Conservation (phyloP, 2,888 invertebrate genomes). For the Pediacus dermestoides region DNA sequence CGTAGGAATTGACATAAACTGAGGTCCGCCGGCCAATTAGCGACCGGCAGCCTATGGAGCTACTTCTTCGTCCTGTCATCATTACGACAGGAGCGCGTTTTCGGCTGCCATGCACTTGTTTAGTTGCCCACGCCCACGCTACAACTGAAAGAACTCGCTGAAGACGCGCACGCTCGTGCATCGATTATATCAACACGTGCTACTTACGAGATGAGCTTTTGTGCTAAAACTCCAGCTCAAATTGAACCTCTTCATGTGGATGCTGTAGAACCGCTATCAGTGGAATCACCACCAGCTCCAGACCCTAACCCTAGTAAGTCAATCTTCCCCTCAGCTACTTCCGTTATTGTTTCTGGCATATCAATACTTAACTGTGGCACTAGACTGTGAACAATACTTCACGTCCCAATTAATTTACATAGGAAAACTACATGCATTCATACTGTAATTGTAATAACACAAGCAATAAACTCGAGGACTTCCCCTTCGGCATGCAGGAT, state of each 20-base stretch:
- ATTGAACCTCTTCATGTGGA: constrained; percentile 2
- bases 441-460: no score
- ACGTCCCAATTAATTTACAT: no score
- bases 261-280: no score
- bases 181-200: constrained; percentile 39
- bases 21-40: constrained; percentile 64
- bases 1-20: constrained; percentile 61
- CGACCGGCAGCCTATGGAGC: constrained; percentile 64
- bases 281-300: no score
- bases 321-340: no score
- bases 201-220: constrained; percentile 9
- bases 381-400: no score
- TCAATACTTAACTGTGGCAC: no score
- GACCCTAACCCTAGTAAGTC: no score
- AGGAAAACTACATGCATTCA: no score
- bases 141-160: constrained; percentile 29
- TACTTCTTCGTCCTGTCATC: constrained; percentile 62
- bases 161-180: constrained; percentile 33
- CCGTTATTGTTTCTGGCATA: no score
- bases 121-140: constrained; percentile 37
- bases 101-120: constrained; percentile 36
- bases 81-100: constrained; percentile 32
- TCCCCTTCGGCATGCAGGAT: no score
- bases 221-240: not conserved
- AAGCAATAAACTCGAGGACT: no score